Base-by-base conservation (phyloP, 2,113 vertebrate genomes). In the Phasianus colchicus region DNA sequence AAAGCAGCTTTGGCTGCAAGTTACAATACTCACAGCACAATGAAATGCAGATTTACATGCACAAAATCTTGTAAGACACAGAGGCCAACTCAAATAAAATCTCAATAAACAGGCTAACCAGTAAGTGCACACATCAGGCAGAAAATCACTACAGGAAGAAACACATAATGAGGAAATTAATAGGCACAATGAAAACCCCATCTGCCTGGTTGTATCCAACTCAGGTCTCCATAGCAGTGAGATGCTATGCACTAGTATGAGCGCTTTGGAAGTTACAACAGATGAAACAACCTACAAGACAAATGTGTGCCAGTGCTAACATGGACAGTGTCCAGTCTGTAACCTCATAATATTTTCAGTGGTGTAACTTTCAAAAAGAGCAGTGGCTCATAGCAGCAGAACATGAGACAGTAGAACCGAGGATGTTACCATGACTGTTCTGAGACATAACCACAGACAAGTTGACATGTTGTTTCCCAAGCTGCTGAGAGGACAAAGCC, bases 201-300 rank as follows among this genome's bases (percentile, higher is more conserved):
- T 64, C 58, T 48, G 58, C 22, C 30, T 73, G 5, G 10, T 3
- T 69, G 34, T n/a, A 48, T 5, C 72, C 52, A 73, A n/a, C 52
- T 76, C 10, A n/a, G 63, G 29, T 30, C 58, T 67, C 55, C n/a
- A 12, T 1, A 65, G 30, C 52, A 17, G 52, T 29, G 27, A 54
- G 52, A 54, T 54, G 52, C 9, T 48, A 5, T 7, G 10, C 47
- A n/a, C n/a, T 57, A 63, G 34, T 21, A 55, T 3, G 25, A 20
- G 8, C 7, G 17, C 54, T 61, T 72, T 65, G 52, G 43, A 13
- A 60, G 42, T 34, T 85, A 58, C 29, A 74, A 43, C n/a, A 18
- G 36, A 55, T 6, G 7, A 30, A 48, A n/a, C 0, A 3, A 36
- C 4, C 4, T 25, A 4, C 69, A 32, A 4, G 25, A 12, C 67